Percentiles rank a stretch among this genome's conserved stretches.
phyloP scores from a whole-genome alignment of 2,888 invertebrate species.

The Plebejus argus region DNA sequence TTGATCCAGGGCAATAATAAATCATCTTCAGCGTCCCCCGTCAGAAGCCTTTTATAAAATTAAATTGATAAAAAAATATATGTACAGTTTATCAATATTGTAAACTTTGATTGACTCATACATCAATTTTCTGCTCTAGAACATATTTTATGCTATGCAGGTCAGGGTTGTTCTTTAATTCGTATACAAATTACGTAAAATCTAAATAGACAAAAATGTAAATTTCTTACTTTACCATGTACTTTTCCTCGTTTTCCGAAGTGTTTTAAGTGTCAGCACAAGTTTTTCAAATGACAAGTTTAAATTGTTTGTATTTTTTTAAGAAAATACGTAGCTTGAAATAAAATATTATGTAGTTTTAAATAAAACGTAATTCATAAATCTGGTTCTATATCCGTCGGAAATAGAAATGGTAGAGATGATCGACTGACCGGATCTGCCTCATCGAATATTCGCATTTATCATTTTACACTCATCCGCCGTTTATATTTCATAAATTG shows the following conservation, averaged over 20 bases:
- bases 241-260: not conserved
- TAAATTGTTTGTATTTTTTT: not conserved
- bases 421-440: not conserved
- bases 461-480: slow-evolving; percentile 1
- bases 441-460: slow-evolving; percentile 6
- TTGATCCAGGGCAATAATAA: slow-evolving; percentile 45
- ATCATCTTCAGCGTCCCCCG: slow-evolving; percentile 50
- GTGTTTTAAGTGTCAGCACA: not conserved
- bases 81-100: slow-evolving; percentile 44
- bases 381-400: slow-evolving; percentile 5
- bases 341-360: not conserved
- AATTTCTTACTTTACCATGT: too few species aligned
- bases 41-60: slow-evolving; percentile 48
- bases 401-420: not conserved
- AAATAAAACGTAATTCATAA: not conserved
- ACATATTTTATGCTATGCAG: not conserved
- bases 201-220: too few species aligned
- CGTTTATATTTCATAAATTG: not conserved
- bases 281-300: not conserved
- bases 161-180: too few species aligned
- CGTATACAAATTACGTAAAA: too few species aligned
- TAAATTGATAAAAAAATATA: slow-evolving; percentile 53
- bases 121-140: slow-evolving; percentile 33
- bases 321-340: not conserved
- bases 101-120: slow-evolving; percentile 42